Conservation (phyloP, 2,797 vertebrate species). For the Strix occidentalis region DNA sequence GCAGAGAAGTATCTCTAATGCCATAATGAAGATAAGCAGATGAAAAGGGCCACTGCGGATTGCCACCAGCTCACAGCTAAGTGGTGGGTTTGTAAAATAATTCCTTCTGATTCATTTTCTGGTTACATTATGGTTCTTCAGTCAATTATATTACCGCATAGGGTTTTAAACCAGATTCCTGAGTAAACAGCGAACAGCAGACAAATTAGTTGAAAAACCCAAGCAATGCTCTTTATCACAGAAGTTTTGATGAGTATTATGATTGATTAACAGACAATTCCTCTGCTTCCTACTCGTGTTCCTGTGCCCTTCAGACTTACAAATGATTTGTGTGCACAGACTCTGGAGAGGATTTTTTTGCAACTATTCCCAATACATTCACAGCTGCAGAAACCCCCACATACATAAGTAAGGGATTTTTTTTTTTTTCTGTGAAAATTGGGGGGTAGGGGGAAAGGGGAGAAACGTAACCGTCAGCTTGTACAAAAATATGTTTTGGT, state of each 20-base stretch:
- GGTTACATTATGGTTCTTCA: constrained; percentile 52
- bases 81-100: constrained; percentile 60
- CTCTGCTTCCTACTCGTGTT: background rate
- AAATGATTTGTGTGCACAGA: background rate
- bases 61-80: constrained; percentile 33
- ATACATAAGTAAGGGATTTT: background rate
- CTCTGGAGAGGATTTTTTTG: background rate
- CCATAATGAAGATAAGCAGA: constrained; percentile 67
- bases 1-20: constrained; percentile 10
- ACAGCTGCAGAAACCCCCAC: background rate
- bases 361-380: background rate
- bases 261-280: background rate
- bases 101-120: constrained; percentile 58
- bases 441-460: background rate
- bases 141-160: constrained; percentile 52
- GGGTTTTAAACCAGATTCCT: constrained; percentile 35
- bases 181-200: constrained; percentile 25
- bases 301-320: fast-evolving
- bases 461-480: background rate
- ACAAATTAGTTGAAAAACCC: constrained; percentile 8
- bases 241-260: background rate
- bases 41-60: constrained; percentile 44
- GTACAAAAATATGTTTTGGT: background rate
- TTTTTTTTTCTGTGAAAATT: background rate
- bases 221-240: background rate